phyloP scores from a whole-genome alignment of 37 sponge, comb jelly and placozoan genomes.

The Ephydatia muelleri region DNA sequence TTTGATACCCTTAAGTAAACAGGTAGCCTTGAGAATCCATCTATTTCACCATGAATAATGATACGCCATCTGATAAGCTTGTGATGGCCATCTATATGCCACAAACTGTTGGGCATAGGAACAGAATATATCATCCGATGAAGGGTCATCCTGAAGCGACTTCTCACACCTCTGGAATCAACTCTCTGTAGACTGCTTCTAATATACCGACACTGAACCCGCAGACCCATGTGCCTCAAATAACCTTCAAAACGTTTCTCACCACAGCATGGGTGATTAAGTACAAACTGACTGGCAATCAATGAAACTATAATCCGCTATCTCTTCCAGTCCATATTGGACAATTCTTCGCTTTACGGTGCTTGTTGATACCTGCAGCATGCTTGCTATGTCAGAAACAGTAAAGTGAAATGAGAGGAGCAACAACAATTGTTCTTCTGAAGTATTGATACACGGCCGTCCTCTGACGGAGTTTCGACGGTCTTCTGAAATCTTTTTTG shows the following conservation, averaged over 20 bases:
- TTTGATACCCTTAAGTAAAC: constrained; percentile 42
- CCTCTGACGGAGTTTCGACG: neutral
- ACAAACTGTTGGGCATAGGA: constrained; percentile 27
- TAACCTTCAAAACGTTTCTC: constrained; percentile 6
- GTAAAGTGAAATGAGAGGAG: constrained; percentile 11
- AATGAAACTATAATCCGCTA: neutral
- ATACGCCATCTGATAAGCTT: constrained; percentile 55
- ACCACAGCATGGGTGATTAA: constrained; percentile 9
- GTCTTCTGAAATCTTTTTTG: too few species aligned
- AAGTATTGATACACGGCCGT: neutral
- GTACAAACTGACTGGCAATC: neutral
- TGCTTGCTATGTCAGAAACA: constrained; percentile 8
- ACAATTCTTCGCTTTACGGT: constrained; percentile 17
- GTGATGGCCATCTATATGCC: constrained; percentile 54
- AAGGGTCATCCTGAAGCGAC: constrained; percentile 1
- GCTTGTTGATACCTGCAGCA: neutral
- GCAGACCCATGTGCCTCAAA: neutral
- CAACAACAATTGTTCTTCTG: neutral
- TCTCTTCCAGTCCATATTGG: constrained; percentile 11
- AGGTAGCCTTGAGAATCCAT: constrained; percentile 57
- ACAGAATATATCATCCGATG: constrained; percentile 28
- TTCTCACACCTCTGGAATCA: constrained; percentile 31
- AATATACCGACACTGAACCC: constrained; percentile 4
- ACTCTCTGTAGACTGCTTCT: constrained; percentile 17
- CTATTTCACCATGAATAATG: constrained; percentile 61